phyloP scores from a whole-genome alignment of 2,797 vertebrate genomes.

The Chaetodon trifasciatus region DNA sequence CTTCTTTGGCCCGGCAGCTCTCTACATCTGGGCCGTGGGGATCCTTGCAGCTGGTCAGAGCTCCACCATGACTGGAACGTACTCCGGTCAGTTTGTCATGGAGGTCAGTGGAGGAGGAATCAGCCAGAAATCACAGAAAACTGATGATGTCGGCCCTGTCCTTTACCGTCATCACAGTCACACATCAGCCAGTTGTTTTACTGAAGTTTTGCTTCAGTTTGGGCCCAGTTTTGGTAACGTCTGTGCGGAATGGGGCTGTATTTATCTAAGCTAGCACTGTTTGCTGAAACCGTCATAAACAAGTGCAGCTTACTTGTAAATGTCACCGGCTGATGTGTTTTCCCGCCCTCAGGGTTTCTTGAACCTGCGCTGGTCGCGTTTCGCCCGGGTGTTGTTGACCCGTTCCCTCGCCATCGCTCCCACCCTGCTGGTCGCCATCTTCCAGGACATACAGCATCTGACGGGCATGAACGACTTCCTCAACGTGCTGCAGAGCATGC shows the following conservation, averaged over 20 bases:
- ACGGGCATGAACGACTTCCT: constrained; percentile 97
- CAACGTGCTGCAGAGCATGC: constrained; percentile 95
- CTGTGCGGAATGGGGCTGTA: not conserved
- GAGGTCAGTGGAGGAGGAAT: constrained; percentile 85
- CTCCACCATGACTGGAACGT: constrained; percentile 96
- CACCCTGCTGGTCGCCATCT: constrained; percentile 92
- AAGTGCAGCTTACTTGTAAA: not conserved
- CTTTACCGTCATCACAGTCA: not conserved
- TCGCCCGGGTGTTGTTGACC: constrained; percentile 91
- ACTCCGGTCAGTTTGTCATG: constrained; percentile 97
- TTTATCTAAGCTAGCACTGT: not conserved
- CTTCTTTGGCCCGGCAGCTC: constrained; percentile 91
- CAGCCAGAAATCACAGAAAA: not conserved
- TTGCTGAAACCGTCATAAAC: not conserved
- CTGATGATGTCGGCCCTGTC: not conserved
- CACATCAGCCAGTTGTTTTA: not conserved
- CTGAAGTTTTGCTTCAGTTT: too few species aligned
- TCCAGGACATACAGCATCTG: constrained; percentile 90
- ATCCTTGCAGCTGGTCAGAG: constrained; percentile 96
- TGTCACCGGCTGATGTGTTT: constrained; percentile 11
- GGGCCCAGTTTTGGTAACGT: not conserved
- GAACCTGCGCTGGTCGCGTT: constrained; percentile 93
- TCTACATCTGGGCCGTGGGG: constrained; percentile 96
- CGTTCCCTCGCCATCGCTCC: constrained; percentile 92
- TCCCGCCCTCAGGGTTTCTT: constrained; percentile 83